Conservation (phyloP, 2,888 invertebrate genomes). For the Rhorus exstirpatorius region DNA sequence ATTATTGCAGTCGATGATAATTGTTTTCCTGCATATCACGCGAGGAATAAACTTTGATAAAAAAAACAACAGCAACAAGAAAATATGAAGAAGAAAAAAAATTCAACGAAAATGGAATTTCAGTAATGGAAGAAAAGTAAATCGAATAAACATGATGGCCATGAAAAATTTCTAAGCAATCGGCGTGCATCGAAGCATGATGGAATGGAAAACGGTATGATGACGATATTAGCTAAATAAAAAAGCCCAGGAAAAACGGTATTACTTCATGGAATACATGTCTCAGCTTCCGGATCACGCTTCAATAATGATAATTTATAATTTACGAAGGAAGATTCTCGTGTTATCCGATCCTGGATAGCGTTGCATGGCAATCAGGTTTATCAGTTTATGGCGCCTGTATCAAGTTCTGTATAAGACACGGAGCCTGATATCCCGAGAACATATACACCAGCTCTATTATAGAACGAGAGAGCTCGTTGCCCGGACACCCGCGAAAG, state of each 20-base stretch:
- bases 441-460: slow-evolving; percentile 17
- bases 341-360: slow-evolving; percentile 50
- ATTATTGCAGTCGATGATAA: background rate
- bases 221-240: slow-evolving; percentile 2
- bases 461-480: slow-evolving; percentile 34
- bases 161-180: background rate
- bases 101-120: background rate
- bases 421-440: slow-evolving; percentile 41
- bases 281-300: slow-evolving; percentile 55
- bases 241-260: background rate
- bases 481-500: slow-evolving; percentile 53
- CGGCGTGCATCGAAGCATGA: background rate
- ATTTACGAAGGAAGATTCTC: slow-evolving; percentile 53
- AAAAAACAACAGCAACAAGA: background rate
- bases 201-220: background rate
- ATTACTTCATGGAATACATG: slow-evolving; percentile 18
- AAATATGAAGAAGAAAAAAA: background rate
- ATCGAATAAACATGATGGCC: background rate
- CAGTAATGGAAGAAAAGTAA: background rate
- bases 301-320: slow-evolving; percentile 52
- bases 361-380: slow-evolving; percentile 63
- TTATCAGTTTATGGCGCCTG: slow-evolving; percentile 64
- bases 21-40: too few relatives aligned
- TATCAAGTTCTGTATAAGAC: slow-evolving; percentile 48
- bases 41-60: background rate